Base-by-base conservation (phyloP, 1,140 invertebrate genomes). In the Drosophila pachea region DNA sequence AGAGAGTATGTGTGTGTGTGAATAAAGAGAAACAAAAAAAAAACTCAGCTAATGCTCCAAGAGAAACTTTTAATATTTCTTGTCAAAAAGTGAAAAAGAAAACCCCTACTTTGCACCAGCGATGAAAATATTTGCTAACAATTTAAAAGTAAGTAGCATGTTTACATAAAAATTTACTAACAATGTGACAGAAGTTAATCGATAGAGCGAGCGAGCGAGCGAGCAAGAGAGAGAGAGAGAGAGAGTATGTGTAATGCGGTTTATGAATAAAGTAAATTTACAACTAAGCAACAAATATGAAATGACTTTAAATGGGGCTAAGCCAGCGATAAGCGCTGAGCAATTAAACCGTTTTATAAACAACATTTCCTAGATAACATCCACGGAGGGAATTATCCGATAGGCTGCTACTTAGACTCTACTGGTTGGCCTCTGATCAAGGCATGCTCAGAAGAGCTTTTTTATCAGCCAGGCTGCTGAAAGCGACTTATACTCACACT, bases 71-170 rank as follows among this genome's bases (percentile, higher is more conserved):
- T 78, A 78, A 83, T 66, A 65, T 68, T 78, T 66, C 61, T 75
- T 73, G 75, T 52, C 48, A 32, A 42, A 45, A 60, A 14, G 32
- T 58, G 9, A 35, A 77, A 32, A 58, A 45, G 14, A 61, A 36
- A 64, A 64, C 12, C 50, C 40, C 12, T 16, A 58, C 42, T 58
- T 52, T 66, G 63, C 63, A 58, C 54, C 42, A 66, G 45, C 66
- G 59, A 84, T 12, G 63, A 63, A 69, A 40, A 22, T 22, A 22
- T 71, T 74, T 73, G 55, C 79, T 71, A 50, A 84, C 68, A 73
- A 63, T 69, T 14, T 66, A 66, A 64, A 78, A 63, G 72, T 74
- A 84, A 84, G 73, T 81, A 86, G 79, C 58, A 66, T 81, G 81
- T 86, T 86, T 38, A 76, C 71, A 61, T 53, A 70, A 76, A 70